Conservation (phyloP, 1,140 invertebrate genomes). For the Metopolophium dirhodum region DNA sequence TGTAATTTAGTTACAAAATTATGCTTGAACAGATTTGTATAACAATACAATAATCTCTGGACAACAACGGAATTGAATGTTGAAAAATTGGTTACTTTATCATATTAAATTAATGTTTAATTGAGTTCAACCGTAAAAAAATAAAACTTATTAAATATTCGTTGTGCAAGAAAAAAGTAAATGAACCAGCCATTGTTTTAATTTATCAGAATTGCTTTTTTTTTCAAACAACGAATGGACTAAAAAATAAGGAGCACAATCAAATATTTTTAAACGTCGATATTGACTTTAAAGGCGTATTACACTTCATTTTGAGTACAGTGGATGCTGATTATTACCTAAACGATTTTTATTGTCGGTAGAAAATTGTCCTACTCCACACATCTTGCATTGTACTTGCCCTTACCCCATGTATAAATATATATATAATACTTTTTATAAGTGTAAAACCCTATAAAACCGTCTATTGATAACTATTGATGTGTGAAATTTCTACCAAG, state of each 20-base stretch:
- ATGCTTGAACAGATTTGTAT: slow-evolving; percentile 1
- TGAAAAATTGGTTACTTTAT: slow-evolving; percentile 23
- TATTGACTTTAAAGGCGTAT: neutral
- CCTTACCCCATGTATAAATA: neutral
- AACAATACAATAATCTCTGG: neutral
- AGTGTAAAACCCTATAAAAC: slow-evolving; percentile 46
- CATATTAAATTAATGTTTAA: slow-evolving; percentile 40
- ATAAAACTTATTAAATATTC: neutral
- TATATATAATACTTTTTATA: slow-evolving; percentile 18
- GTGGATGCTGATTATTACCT: neutral
- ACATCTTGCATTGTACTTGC: neutral
- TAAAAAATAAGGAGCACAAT: neutral
- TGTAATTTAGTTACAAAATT: slow-evolving; percentile 34
- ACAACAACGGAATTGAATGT: neutral
- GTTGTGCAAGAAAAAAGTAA: neutral
- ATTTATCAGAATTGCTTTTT: neutral
- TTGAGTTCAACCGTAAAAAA: neutral
- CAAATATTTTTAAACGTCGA: slow-evolving; percentile 13
- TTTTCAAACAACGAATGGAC: neutral
- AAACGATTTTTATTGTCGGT: slow-evolving; percentile 14
- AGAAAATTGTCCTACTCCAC: slow-evolving; percentile 1
- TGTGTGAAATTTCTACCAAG: slow-evolving; percentile 41
- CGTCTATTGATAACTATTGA: slow-evolving; percentile 37
- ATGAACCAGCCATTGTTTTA: slow-evolving; percentile 15
- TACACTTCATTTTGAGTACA: slow-evolving; percentile 18